Evolutionary conservation across 2,888 invertebrate species (phyloP).

Genomic region (Eugnorisma glareosa): DNA sequence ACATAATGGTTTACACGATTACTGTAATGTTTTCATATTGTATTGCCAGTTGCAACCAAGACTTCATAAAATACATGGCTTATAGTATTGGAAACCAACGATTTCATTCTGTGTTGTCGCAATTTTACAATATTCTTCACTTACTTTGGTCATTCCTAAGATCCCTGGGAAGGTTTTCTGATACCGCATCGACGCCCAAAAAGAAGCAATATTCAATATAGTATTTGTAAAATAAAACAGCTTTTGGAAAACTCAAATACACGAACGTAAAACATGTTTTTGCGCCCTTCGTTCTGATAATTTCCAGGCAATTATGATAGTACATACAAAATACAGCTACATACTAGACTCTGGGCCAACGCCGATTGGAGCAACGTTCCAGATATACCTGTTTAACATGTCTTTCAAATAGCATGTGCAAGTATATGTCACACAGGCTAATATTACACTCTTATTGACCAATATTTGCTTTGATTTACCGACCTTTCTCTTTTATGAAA

Average conservation of each 20-base stretch:
- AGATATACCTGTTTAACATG: slow-evolving; percentile 72
- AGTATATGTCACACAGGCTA: slow-evolving; percentile 56
- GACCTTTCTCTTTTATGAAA: slow-evolving; percentile 68
- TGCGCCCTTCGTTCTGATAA: slow-evolving; percentile 32
- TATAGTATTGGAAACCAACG: background rate
- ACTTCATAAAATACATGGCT: slow-evolving; percentile 6
- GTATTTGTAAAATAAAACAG: background rate
- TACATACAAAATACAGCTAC: slow-evolving; percentile 62
- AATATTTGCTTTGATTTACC: slow-evolving; percentile 49
- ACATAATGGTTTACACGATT: slow-evolving; percentile 12
- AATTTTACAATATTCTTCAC: slow-evolving; percentile 6
- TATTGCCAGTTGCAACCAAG: slow-evolving; percentile 9
- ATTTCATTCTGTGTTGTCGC: background rate
- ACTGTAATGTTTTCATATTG: slow-evolving; percentile 38
- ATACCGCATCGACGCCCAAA: background rate
- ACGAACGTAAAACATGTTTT: background rate
- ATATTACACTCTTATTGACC: slow-evolving; percentile 54
- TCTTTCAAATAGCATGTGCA: slow-evolving; percentile 57
- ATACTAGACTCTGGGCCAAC: slow-evolving; percentile 69
- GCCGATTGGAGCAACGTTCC: slow-evolving; percentile 65
- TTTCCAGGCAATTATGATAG: slow-evolving; percentile 57
- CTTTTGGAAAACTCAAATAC: slow-evolving; percentile 8
- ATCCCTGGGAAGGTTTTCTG: background rate
- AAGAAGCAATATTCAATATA: background rate
- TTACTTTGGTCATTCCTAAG: background rate